Evolutionary conservation across 1,140 invertebrate species (phyloP).

Genomic region (Pentalonia nigronervosa): DNA sequence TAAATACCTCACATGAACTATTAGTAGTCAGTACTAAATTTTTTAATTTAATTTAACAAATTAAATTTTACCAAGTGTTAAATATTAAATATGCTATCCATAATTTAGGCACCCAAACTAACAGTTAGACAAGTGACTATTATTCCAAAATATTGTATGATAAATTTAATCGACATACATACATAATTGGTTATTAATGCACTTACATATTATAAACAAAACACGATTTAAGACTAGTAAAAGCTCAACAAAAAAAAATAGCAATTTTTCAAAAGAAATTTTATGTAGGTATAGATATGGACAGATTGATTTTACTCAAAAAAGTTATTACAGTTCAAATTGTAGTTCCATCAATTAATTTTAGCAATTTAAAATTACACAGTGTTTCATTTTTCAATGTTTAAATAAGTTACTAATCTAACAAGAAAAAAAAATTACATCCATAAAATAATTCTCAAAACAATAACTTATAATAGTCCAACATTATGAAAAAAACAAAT

Average conservation of each 20-base stretch:
- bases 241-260: not conserved
- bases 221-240: conserved; percentile 22
- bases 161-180: not conserved
- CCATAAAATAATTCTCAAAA: not conserved
- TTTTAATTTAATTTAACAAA: not conserved
- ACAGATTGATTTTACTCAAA: not conserved
- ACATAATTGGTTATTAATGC: not conserved
- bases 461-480: not conserved
- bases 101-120: conserved; percentile 1
- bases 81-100: not conserved
- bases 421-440: not conserved
- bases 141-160: not conserved
- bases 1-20: not conserved
- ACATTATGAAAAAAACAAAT: not conserved
- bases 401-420: not conserved
- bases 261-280: not conserved
- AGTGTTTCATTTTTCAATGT: not conserved
- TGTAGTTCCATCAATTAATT: not conserved
- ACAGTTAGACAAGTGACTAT: conserved; percentile 2
- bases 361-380: not conserved
- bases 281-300: not conserved
- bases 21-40: not conserved
- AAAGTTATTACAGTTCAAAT: not conserved
- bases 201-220: not conserved
- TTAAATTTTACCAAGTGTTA: not conserved